phyloP scores from a whole-genome alignment of 2,797 vertebrate species.

The Spondyliosoma cantharus region DNA sequence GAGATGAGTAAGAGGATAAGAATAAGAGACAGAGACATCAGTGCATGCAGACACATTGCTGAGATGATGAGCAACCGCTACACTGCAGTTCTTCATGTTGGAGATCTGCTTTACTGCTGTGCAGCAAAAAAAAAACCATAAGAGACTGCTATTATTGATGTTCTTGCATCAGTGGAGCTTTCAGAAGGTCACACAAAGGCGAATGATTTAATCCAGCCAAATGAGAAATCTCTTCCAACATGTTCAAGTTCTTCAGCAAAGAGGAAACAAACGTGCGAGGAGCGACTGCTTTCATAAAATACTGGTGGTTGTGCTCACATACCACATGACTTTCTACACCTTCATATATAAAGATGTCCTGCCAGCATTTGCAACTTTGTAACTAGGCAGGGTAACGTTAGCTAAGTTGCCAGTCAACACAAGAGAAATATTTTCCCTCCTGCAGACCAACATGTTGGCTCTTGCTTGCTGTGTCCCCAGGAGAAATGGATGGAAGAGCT shows the following conservation, averaged over 20 bases:
- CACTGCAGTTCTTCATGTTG: neutral
- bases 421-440: no score
- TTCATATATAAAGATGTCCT: neutral
- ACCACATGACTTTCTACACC: no score
- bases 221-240: conserved; percentile 22
- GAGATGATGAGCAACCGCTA: neutral
- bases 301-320: no score
- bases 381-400: no score
- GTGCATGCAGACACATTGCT: neutral
- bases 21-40: neutral
- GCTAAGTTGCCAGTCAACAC: no score
- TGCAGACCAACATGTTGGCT: no score
- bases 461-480: no score
- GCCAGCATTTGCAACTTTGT: no score
- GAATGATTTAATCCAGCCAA: conserved; percentile 19
- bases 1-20: conserved; percentile 6
- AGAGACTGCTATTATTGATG: neutral
- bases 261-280: conserved; percentile 30
- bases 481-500: no score
- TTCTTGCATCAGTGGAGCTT: conserved; percentile 13
- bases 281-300: no score
- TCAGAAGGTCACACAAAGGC: conserved; percentile 22
- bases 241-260: conserved; percentile 8
- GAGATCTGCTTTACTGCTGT: conserved; percentile 3
- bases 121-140: neutral